Base-by-base conservation (phyloP, 2,113 vertebrate species). In the Neotragus pygmaeus region DNA sequence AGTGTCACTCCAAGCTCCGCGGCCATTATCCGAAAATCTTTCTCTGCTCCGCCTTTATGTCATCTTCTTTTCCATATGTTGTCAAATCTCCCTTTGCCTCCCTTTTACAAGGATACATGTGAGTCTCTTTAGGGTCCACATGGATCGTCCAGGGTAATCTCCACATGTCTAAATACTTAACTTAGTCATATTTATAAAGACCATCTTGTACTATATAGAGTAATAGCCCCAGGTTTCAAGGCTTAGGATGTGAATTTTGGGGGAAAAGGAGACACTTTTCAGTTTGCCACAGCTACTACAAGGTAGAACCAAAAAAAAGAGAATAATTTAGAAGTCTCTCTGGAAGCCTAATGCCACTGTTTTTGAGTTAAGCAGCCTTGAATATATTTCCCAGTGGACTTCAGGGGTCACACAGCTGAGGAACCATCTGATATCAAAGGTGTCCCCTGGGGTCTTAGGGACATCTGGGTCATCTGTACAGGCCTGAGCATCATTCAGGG, bases 401-500 rank as follows among this genome's bases (percentile, higher is more conserved):
- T 57, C 8, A 8, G 14, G 36, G 80, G 15, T 14, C 36, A 45
- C 1, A 8, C 7, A 30, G 60, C 13, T 92, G 36, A 70, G 36
- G 21, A 55, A 23, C 14, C 47, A 43, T 13, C 36, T n/a, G 49
- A 83, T 45, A n/a, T 7, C 14, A 45, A 55, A 36, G 49, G 45
- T 47, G 6, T 13, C 93, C 0, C 96, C 84, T 0, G 92, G 95
- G 12, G 95, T 97, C 97, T 97, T 96, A 51, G 97, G 94, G 27
- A 97, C 4, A 5, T 62, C 15, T 0, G 45, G 36, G 62, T 94
- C 15, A 2, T 95, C 94, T 0, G 19, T 73, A 4, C 97, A 97
- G 88, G 95, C 77, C 85, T 90, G 96, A 84, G 98, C 94, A 0
- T 30, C 80, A 1, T 49, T 93, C 82, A 98, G 39, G 33, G 95